These are phyloP conservation scores for Camelus dromedarius DNA, from an alignment of 2,113 vertebrate genomes.

Conservation along the genomic window DNA sequence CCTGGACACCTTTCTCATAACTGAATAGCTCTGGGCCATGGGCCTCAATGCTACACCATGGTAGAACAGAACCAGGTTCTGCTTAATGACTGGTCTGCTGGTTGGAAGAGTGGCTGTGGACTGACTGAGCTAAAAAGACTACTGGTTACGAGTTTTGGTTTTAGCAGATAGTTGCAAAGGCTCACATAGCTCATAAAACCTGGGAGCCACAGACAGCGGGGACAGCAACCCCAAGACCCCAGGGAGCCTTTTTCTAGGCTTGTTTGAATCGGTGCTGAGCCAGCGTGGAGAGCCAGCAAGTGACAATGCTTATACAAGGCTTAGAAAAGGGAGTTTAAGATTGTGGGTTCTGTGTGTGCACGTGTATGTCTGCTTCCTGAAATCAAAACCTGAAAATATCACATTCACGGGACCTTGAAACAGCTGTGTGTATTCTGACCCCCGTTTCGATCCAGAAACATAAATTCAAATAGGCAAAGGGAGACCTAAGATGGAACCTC, in stretches of 20 bases:
- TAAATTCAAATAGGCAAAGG: neutral
- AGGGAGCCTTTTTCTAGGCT: neutral
- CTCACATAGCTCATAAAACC: neutral
- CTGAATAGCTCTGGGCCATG: neutral
- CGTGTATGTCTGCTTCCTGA: neutral
- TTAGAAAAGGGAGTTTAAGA: neutral
- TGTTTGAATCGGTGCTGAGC: neutral
- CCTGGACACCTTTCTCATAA: neutral
- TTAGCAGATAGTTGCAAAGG: slow-evolving; percentile 30
- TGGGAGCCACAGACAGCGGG: neutral
- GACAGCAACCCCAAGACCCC: neutral
- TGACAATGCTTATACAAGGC: neutral
- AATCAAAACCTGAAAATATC: neutral
- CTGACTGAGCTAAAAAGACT: neutral
- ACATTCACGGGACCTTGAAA: neutral
- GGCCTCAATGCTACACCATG: neutral
- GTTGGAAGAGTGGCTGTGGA: neutral
- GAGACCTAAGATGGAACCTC: neutral
- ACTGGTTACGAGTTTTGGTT: neutral
- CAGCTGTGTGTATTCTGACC: neutral
- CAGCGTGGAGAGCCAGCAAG: neutral
- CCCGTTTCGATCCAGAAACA: slow-evolving; percentile 14
- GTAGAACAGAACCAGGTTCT: neutral
- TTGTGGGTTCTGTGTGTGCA: neutral
- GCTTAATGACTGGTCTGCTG: neutral